These are phyloP conservation scores for Mustela lutreola DNA, from an alignment of 2,113 vertebrate genomes.

Conservation along the genomic window DNA sequence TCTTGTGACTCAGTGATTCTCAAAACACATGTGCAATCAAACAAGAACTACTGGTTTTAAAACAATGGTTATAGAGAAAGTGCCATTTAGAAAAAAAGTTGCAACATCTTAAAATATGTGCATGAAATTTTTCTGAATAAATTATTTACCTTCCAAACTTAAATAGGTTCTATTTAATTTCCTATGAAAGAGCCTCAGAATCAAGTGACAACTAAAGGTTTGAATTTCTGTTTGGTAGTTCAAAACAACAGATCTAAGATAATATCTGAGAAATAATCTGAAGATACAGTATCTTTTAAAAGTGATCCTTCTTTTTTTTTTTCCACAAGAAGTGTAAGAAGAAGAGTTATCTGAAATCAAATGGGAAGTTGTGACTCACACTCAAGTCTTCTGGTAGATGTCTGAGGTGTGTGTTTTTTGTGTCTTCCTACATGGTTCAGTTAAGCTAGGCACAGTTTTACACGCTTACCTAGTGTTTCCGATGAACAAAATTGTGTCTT, in stretches of 20 bases:
- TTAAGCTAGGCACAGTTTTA: neutral
- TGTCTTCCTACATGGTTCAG: neutral
- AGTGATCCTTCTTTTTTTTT: neutral
- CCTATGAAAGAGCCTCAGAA: neutral
- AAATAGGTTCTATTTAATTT: neutral
- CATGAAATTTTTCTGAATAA: constrained; percentile 16
- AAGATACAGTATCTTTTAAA: neutral
- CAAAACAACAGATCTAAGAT: neutral
- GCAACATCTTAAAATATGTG: neutral
- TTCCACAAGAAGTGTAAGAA: neutral
- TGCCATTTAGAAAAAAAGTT: constrained; percentile 25
- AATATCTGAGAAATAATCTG: neutral
- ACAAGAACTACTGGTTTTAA: constrained; percentile 42
- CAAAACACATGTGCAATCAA: neutral
- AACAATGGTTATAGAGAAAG: neutral
- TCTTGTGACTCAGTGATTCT: neutral
- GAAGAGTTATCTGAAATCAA: neutral
- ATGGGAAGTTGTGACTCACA: neutral
- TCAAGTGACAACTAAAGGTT: neutral
- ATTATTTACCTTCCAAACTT: constrained; percentile 6
- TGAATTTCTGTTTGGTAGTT: neutral
- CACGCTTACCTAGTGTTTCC: neutral
- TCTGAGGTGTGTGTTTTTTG: neutral
- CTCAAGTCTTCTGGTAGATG: neutral
- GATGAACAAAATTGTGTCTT: neutral